phyloP scores from a whole-genome alignment of 2,888 invertebrate species.

The Caprella mutica region DNA sequence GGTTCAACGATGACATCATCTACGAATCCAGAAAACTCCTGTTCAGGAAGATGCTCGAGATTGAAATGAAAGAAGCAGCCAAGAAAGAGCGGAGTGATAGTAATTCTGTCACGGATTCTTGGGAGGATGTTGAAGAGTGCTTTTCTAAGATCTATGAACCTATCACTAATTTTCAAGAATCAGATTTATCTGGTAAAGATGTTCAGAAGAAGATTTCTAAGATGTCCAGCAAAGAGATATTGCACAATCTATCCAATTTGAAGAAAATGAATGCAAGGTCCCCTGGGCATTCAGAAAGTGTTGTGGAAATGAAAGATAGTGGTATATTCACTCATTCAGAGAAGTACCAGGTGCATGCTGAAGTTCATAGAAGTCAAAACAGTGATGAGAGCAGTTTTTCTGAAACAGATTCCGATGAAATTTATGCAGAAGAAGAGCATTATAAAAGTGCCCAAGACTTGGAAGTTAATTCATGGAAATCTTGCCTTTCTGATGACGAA shows the following conservation, averaged over 20 bases:
- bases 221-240: constrained; percentile 29
- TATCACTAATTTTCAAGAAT: too few relatives aligned
- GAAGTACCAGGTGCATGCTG: too few relatives aligned
- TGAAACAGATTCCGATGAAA: too few relatives aligned
- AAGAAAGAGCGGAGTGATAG: constrained; percentile 1
- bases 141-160: constrained; percentile 37
- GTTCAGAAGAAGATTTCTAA: constrained; percentile 25
- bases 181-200: too few relatives aligned
- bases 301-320: too few relatives aligned
- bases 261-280: too few relatives aligned
- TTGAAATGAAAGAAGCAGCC: constrained; percentile 12
- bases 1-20: constrained; percentile 24
- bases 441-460: constrained; percentile 27
- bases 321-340: too few relatives aligned
- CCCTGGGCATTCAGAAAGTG: too few relatives aligned
- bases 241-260: too few relatives aligned
- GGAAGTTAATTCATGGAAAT: constrained; percentile 18
- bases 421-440: constrained; percentile 29
- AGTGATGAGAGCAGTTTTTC: too few relatives aligned
- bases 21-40: constrained; percentile 35
- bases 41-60: constrained; percentile 32
- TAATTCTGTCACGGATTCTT: constrained; percentile 30
- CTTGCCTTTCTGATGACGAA: constrained; percentile 14
- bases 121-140: constrained; percentile 35
- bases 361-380: too few relatives aligned